These are phyloP conservation scores for Protomyctophum bolini DNA, from an alignment of 2,113 vertebrate species.

Conservation along the genomic window DNA sequence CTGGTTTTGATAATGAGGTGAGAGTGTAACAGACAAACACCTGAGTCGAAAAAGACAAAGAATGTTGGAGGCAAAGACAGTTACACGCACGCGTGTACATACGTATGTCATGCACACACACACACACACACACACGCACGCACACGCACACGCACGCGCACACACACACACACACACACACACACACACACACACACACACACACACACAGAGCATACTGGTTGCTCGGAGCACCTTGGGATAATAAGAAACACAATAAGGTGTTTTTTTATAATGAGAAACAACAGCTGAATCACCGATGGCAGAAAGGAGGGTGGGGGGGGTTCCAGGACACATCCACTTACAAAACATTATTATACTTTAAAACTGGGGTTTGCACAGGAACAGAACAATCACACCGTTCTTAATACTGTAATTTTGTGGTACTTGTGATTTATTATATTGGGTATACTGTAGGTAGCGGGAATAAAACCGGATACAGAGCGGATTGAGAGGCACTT, in stretches of 20 bases:
- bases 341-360: constrained; percentile 56
- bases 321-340: constrained; percentile 66
- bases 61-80: constrained; percentile 69
- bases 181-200: background rate
- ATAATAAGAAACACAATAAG: constrained; percentile 79
- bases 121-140: constrained; percentile 21
- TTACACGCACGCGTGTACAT: constrained; percentile 42
- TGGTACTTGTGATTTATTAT: constrained; percentile 28
- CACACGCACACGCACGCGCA: background rate
- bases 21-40: constrained; percentile 69
- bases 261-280: constrained; percentile 77
- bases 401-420: constrained; percentile 18
- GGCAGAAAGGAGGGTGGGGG: constrained; percentile 54
- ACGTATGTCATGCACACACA: constrained; percentile 38
- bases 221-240: constrained; percentile 72
- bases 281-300: constrained; percentile 76
- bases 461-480: too few species aligned
- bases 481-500: too few species aligned
- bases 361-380: constrained; percentile 37
- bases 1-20: constrained; percentile 68
- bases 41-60: constrained; percentile 56
- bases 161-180: constrained; percentile 13
- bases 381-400: constrained; percentile 34
- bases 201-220: constrained; percentile 43
- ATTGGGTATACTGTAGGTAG: too few species aligned